phyloP scores from a whole-genome alignment of 2,113 vertebrate genomes.

The Gallinago media region DNA sequence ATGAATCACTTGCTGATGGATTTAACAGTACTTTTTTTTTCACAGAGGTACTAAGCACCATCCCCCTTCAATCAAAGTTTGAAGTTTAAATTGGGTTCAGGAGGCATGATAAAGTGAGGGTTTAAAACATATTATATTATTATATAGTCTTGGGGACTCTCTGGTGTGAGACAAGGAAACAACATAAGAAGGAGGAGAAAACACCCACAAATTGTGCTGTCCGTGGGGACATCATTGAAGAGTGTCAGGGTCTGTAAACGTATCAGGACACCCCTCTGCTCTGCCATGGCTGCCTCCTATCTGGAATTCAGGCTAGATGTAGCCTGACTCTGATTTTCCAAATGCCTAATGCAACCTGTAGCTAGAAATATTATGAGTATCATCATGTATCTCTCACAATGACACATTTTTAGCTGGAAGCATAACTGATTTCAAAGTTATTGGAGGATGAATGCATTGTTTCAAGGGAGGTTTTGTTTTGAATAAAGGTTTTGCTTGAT shows the following conservation, averaged over 20 bases:
- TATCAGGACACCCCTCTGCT: neutral
- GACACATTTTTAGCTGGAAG: neutral
- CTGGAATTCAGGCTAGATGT: neutral
- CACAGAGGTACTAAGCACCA: neutral
- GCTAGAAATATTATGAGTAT: neutral
- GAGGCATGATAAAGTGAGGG: neutral
- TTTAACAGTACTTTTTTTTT: neutral
- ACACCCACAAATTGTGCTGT: neutral
- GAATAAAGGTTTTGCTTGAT: neutral
- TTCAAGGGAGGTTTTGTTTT: neutral
- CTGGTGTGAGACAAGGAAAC: neutral
- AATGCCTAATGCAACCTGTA: neutral
- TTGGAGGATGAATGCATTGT: neutral
- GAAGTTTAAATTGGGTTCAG: neutral
- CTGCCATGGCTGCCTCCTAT: neutral
- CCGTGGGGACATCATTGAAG: neutral
- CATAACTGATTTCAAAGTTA: neutral
- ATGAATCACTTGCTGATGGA: neutral
- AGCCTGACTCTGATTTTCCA: neutral
- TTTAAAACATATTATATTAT: neutral
- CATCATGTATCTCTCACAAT: neutral
- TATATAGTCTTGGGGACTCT: neutral
- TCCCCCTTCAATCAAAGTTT: neutral
- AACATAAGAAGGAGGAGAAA: neutral
- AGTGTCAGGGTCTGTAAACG: accelerated